Percentiles rank a stretch among this genome's conserved stretches.
phyloP scores from a whole-genome alignment of 2,113 vertebrate species.

The Todiramphus chloris region DNA sequence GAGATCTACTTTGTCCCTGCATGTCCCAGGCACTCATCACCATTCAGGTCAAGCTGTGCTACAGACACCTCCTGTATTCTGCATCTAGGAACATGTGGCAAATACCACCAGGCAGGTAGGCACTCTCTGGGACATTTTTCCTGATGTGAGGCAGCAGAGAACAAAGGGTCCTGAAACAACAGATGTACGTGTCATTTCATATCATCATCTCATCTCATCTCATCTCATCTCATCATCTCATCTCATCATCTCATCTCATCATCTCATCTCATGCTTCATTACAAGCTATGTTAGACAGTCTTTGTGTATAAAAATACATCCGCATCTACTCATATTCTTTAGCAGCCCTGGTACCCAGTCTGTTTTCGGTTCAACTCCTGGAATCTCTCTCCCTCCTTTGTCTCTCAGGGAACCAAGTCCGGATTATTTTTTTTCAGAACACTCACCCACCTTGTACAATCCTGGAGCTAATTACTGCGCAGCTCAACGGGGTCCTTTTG shows the following conservation, averaged over 20 bases:
- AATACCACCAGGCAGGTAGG: background rate
- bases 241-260: background rate
- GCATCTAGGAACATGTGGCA: accelerated
- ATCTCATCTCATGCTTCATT: background rate
- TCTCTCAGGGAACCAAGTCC: background rate
- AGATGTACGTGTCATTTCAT: background rate
- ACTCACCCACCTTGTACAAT: background rate
- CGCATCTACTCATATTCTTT: background rate
- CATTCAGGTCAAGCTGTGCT: background rate
- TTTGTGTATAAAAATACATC: background rate
- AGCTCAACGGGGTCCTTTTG: background rate
- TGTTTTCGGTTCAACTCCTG: background rate
- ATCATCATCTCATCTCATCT: background rate
- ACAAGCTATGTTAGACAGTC: background rate
- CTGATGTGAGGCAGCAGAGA: background rate
- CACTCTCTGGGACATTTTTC: background rate
- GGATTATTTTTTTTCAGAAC: background rate
- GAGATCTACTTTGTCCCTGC: background rate
- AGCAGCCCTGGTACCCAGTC: background rate
- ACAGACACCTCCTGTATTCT: background rate
- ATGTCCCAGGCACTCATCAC: background rate
- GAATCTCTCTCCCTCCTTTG: accelerated
- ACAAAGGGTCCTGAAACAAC: background rate
- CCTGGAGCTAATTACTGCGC: accelerated
- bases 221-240: background rate